These are phyloP conservation scores for Philonicus albiceps DNA, from an alignment of 2,888 invertebrate genomes.

Conservation along the genomic window DNA sequence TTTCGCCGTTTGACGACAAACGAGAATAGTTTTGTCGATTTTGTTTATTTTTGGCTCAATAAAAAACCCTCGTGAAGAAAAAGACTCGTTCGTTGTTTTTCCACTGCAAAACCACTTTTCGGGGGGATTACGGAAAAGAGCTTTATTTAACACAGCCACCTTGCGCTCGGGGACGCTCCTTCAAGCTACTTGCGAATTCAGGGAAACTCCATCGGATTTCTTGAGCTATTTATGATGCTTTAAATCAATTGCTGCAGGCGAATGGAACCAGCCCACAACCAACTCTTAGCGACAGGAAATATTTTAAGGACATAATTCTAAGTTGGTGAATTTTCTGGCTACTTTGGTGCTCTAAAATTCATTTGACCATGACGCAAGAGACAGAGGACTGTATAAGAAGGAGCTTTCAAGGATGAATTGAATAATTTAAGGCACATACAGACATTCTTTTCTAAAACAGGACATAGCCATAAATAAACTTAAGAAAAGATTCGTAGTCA, in stretches of 20 bases:
- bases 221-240: neutral
- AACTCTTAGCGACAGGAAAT: neutral
- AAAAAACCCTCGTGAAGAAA: neutral
- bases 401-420: neutral
- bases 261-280: neutral
- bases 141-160: neutral
- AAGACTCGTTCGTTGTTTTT: neutral
- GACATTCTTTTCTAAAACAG: neutral
- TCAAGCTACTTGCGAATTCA: neutral
- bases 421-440: neutral
- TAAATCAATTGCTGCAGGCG: neutral
- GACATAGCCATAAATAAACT: neutral
- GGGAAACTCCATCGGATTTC: neutral
- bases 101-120: neutral
- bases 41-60: slow-evolving; percentile 2
- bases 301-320: neutral
- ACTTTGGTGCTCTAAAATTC: neutral
- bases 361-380: neutral
- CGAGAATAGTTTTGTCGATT: neutral
- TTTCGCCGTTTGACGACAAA: neutral
- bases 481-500: neutral
- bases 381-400: neutral
- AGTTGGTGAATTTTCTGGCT: neutral
- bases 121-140: neutral
- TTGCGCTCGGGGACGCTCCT: neutral